A percentile compares a stretch with the other conserved stretches of the same genome.
phyloP scores from a whole-genome alignment of 2,113 vertebrate species.

The Clarias magur region DNA sequence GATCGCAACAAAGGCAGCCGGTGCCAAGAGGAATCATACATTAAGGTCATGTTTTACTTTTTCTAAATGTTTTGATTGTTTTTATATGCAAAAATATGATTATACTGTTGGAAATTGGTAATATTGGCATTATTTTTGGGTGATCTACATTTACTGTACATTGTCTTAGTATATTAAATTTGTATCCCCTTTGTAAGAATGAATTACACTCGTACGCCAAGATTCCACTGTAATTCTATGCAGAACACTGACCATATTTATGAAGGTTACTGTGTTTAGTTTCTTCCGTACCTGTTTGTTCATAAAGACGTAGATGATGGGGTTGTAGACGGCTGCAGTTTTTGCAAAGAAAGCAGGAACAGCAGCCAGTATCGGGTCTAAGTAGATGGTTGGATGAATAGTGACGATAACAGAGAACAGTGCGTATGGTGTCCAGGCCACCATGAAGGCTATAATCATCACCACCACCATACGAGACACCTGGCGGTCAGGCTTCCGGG shows the following conservation, averaged over 20 bases:
- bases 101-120: too few species aligned
- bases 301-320: constrained; percentile 90
- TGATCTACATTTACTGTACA: too few species aligned
- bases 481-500: constrained; percentile 82
- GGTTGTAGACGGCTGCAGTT: constrained; percentile 86
- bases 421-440: constrained; percentile 85
- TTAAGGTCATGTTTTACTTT: too few species aligned
- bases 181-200: too few species aligned
- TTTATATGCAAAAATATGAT: too few species aligned
- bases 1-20: too few species aligned
- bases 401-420: constrained; percentile 81
- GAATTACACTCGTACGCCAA: too few species aligned
- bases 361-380: constrained; percentile 81
- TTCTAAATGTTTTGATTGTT: too few species aligned
- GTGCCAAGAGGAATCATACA: too few species aligned
- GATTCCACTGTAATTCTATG: background rate
- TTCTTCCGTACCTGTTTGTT: constrained; percentile 80
- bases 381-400: constrained; percentile 72
- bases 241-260: background rate
- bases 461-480: constrained; percentile 86
- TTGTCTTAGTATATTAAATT: too few species aligned
- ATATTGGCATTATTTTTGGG: too few species aligned
- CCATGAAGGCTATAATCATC: constrained; percentile 86
- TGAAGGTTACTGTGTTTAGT: background rate
- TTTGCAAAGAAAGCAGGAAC: constrained; percentile 87